Conservation (phyloP, 1,140 invertebrate genomes). For the Ceratosolen solmsi region DNA sequence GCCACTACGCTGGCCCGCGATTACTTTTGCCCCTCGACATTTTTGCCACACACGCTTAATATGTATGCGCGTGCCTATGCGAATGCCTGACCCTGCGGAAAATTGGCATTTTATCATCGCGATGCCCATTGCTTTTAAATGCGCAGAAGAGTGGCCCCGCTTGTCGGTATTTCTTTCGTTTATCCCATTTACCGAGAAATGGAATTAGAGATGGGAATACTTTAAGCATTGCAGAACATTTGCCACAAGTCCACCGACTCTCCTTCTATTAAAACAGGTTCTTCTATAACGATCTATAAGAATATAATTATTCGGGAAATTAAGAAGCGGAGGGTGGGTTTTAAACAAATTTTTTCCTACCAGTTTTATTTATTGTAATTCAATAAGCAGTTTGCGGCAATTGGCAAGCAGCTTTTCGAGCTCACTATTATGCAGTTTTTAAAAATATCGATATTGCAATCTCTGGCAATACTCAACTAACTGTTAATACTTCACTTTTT, state of each 20-base stretch:
- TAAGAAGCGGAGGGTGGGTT: too few species aligned
- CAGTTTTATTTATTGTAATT: too few species aligned
- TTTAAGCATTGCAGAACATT: neutral
- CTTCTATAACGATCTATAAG: neutral
- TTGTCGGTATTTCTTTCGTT: neutral
- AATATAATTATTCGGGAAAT: too few species aligned
- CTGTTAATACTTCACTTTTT: too few species aligned
- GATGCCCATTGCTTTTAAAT: neutral
- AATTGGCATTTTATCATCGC: conserved; percentile 36
- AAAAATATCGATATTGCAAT: too few species aligned
- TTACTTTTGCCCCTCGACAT: neutral
- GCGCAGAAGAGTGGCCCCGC: neutral
- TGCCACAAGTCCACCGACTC: neutral
- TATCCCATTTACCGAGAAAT: neutral
- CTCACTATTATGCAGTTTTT: too few species aligned
- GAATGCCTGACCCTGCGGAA: neutral
- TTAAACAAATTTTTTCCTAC: too few species aligned
- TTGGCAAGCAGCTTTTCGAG: too few species aligned
- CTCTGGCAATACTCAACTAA: too few species aligned
- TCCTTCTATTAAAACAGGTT: neutral
- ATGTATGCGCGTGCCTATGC: neutral
- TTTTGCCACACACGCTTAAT: neutral
- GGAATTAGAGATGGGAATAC: neutral
- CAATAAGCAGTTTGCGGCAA: too few species aligned
- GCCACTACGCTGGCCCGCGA: neutral